These are phyloP conservation scores for Phalacrocorax brasilianus DNA, from an alignment of 2,113 vertebrate species.

Conservation along the genomic window DNA sequence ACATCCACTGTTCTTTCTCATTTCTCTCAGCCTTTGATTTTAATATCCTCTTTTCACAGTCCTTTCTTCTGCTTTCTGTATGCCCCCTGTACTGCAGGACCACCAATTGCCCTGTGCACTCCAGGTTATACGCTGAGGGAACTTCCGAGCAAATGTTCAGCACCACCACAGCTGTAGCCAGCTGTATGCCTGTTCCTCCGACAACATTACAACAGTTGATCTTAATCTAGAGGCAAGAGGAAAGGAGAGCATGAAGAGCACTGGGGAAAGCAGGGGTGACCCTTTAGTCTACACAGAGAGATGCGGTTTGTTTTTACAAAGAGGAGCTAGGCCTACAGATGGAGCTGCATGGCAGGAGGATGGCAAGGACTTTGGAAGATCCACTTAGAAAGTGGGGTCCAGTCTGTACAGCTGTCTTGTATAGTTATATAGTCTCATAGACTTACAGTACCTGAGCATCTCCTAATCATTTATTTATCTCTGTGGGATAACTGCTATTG, in stretches of 20 bases:
- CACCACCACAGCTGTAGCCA: not conserved
- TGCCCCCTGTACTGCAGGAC: not conserved
- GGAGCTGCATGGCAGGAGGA: not conserved
- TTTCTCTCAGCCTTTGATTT: slow-evolving; percentile 5
- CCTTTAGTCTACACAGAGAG: not conserved
- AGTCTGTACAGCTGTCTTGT: not conserved
- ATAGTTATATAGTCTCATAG: not conserved
- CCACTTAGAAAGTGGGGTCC: not conserved
- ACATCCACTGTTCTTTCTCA: not conserved
- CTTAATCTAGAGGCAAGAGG: not conserved
- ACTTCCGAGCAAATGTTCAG: not conserved
- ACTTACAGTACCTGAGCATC: not conserved
- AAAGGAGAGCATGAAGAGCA: not conserved
- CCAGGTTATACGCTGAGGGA: not conserved
- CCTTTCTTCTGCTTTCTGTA: not conserved
- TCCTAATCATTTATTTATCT: not conserved
- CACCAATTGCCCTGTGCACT: not conserved
- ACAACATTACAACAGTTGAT: not conserved
- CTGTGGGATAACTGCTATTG: not conserved
- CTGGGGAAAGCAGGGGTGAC: not conserved
- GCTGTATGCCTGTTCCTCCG: not conserved
- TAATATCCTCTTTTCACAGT: not conserved
- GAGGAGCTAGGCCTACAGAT: not conserved
- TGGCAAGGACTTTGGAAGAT: not conserved
- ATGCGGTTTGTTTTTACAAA: not conserved